Conservation (phyloP, 2,888 invertebrate genomes). For the Kuschelorhynchus macadamiae region DNA sequence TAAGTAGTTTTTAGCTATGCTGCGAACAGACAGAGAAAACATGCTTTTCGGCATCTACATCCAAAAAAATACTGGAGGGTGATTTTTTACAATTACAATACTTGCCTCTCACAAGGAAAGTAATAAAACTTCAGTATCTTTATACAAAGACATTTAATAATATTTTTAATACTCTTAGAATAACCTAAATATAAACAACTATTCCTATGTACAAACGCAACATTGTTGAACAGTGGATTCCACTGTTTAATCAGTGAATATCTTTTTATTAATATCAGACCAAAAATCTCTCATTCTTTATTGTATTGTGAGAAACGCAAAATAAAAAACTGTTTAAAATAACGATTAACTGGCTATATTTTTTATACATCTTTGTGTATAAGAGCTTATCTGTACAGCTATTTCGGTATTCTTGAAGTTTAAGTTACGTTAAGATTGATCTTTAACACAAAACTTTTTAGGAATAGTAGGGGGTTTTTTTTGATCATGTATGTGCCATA, state of each 20-base stretch:
- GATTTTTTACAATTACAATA: no score
- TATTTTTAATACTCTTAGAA: conserved; percentile 68
- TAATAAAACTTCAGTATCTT: conserved; percentile 23
- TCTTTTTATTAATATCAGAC: conserved; percentile 40
- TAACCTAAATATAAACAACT: conserved; percentile 70
- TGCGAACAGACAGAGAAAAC: no score
- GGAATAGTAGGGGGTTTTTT: no score
- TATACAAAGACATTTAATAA: conserved; percentile 71
- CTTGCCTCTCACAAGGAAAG: no score
- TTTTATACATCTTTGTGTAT: background rate
- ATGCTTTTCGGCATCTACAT: no score
- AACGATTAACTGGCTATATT: background rate
- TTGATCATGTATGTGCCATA: no score
- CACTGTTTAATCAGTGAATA: conserved; percentile 13
- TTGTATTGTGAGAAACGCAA: background rate
- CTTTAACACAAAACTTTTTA: no score
- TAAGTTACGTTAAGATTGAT: no score
- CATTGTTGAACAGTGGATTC: conserved; percentile 50
- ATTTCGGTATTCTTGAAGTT: no score
- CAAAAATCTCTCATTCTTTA: conserved; percentile 7
- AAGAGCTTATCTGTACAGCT: no score
- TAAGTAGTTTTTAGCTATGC: no score
- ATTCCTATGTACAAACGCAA: conserved; percentile 68
- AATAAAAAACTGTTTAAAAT: background rate
- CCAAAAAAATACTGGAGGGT: no score